Percentiles rank a stretch among this genome's conserved stretches.
These are phyloP conservation scores for Burhinus bistriatus DNA, from an alignment of 2,113 vertebrate genomes.

Conservation along the genomic window DNA sequence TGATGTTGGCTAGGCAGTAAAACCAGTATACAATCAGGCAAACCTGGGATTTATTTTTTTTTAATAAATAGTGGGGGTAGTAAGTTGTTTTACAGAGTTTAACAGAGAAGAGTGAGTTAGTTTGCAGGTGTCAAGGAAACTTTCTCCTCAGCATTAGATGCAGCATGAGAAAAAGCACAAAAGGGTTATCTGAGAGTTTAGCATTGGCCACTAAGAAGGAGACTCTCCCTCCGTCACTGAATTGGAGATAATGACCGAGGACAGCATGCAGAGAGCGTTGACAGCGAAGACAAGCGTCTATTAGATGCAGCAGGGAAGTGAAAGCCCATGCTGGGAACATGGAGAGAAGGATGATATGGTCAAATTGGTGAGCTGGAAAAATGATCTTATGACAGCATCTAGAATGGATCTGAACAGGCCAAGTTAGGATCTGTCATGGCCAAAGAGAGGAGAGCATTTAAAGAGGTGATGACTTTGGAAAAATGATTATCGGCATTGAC, in stretches of 20 bases:
- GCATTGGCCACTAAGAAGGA: not conserved
- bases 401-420: not conserved
- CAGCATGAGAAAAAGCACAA: not conserved
- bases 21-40: not conserved
- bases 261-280: not conserved
- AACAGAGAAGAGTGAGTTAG: not conserved
- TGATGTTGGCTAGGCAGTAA: not conserved
- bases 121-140: not conserved
- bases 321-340: not conserved
- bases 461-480: not conserved
- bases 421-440: not conserved
- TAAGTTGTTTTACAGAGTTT: not conserved
- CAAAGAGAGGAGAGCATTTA: not conserved
- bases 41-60: not conserved
- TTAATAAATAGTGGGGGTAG: not conserved
- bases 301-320: not conserved
- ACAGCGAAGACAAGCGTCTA: not conserved
- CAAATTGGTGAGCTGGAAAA: not conserved
- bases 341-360: not conserved
- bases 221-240: not conserved
- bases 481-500: not conserved
- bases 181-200: not conserved
- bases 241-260: not conserved
- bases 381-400: not conserved
- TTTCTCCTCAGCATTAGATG: not conserved